Percentiles rank a stretch among this genome's conserved stretches.
Conservation (phyloP, 2,797 vertebrate genomes). For the Champsocephalus esox region DNA sequence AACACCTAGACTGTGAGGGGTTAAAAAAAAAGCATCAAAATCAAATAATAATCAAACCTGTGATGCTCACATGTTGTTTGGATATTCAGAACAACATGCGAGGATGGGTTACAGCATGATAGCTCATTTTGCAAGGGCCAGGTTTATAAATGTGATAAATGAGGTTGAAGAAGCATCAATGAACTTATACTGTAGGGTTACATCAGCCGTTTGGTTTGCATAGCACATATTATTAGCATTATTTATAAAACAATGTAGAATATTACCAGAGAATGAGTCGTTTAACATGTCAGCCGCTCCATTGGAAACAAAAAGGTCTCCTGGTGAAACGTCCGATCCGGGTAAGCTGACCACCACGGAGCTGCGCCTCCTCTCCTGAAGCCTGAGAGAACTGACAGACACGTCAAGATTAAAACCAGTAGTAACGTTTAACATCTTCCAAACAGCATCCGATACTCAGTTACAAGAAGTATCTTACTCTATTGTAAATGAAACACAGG, state of each 20-base stretch:
- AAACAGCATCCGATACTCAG: constrained; percentile 13
- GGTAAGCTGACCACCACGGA: constrained; percentile 90
- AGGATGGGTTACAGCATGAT: not conserved
- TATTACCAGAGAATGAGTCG: constrained; percentile 78
- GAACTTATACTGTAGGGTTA: not conserved
- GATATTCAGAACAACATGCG: not conserved
- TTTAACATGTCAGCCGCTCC: constrained; percentile 84
- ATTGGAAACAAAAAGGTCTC: constrained; percentile 91
- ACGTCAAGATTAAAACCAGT: not conserved
- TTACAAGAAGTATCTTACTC: not conserved
- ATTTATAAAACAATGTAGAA: too few relatives aligned
- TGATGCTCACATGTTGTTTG: not conserved
- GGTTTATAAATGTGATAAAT: too few relatives aligned
- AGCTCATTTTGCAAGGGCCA: not conserved
- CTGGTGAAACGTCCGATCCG: constrained; percentile 89
- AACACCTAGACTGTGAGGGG: not conserved
- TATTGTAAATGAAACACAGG: constrained; percentile 35
- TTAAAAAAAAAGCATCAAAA: constrained; percentile 7
- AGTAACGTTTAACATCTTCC: not conserved
- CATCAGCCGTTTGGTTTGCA: not conserved
- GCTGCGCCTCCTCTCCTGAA: constrained; percentile 86
- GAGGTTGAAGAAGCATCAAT: not conserved
- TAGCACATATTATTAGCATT: too few relatives aligned
- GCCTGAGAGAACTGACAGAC: constrained; percentile 66
- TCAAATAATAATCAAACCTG: not conserved